A percentile compares a stretch with the other conserved stretches of the same genome.
Conservation (phyloP, 2,113 vertebrate genomes). For the Lathamus discolor region DNA sequence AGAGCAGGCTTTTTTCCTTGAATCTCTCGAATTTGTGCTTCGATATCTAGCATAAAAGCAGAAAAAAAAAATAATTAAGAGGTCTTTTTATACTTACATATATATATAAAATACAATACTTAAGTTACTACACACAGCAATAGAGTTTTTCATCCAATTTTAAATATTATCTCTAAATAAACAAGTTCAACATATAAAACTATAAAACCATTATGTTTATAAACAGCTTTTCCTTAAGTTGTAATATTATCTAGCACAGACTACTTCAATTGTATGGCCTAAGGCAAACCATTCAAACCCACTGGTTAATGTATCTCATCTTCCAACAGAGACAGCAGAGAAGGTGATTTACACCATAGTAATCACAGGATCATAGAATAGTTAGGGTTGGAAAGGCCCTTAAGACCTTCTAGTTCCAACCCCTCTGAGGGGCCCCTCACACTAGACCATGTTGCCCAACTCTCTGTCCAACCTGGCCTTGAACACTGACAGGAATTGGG, state of each 20-base stretch:
- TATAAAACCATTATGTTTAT: not conserved
- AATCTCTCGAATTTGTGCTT: constrained; percentile 98
- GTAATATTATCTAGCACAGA: not conserved
- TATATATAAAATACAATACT: not conserved
- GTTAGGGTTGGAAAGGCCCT: too few relatives aligned
- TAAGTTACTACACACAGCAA: not conserved
- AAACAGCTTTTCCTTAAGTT: not conserved
- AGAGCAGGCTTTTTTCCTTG: constrained; percentile 95
- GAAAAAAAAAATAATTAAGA: not conserved
- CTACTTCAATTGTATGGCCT: not conserved
- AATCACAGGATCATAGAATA: not conserved
- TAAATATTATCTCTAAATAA: not conserved
- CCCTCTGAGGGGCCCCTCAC: not conserved
- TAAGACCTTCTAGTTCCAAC: too few relatives aligned
- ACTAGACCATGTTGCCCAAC: not conserved
- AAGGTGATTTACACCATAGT: not conserved
- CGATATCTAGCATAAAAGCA: constrained; percentile 84
- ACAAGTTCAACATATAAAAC: not conserved
- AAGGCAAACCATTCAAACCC: not conserved
- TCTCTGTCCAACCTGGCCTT: not conserved
- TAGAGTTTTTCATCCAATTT: not conserved
- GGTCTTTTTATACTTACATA: not conserved
- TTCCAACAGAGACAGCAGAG: not conserved
- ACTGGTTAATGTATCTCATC: not conserved
- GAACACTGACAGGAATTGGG: not conserved